A percentile compares a stretch with the other conserved stretches of the same genome.
These are phyloP conservation scores for Trematocara marginatum DNA, from an alignment of 2,113 vertebrate species.

Conservation along the genomic window DNA sequence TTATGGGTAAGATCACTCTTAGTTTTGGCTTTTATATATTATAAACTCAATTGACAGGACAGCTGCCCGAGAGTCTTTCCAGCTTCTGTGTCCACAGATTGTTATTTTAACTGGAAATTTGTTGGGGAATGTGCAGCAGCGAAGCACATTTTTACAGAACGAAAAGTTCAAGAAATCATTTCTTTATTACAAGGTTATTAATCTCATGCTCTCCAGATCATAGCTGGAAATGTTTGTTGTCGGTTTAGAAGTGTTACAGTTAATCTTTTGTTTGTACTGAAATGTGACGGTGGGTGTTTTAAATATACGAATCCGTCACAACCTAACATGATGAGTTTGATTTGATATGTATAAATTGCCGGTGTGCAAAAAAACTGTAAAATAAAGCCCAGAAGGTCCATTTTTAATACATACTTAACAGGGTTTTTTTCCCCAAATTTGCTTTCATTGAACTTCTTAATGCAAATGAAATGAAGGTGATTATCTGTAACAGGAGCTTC, in stretches of 20 bases:
- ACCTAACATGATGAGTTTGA: not conserved
- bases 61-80: not conserved
- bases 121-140: not conserved
- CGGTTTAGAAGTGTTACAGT: not conserved
- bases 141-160: not conserved
- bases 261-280: not conserved
- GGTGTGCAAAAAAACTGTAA: not conserved
- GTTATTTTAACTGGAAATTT: not conserved
- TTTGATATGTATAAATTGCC: not conserved
- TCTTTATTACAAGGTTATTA: not conserved
- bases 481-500: not conserved
- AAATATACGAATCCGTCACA: not conserved
- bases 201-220: not conserved
- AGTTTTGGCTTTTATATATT: not conserved
- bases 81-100: not conserved
- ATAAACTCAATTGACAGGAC: not conserved
- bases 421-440: accelerated
- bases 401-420: not conserved
- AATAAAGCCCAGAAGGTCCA: not conserved
- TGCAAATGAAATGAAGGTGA: not conserved
- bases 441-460: not conserved
- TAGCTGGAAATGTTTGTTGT: not conserved
- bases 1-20: not conserved
- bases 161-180: not conserved
- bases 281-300: not conserved